These are phyloP conservation scores for Cyprinodon variegatus DNA, from an alignment of 2,113 vertebrate species.

Conservation along the genomic window DNA sequence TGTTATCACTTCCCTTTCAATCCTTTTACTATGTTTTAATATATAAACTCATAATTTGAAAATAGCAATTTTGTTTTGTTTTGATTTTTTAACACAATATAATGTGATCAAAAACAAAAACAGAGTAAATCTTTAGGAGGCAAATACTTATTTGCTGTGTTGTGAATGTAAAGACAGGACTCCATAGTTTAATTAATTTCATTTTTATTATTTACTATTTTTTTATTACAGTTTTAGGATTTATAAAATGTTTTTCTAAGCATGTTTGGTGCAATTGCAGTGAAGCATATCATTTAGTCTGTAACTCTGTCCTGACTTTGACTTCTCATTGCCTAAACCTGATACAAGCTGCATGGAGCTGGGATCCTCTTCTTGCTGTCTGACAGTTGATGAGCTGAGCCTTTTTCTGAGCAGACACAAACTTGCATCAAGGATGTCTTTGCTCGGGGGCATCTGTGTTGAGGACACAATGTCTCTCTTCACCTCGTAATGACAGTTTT, in stretches of 20 bases:
- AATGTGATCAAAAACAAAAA: no score
- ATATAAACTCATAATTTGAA: no score
- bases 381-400: slow-evolving; percentile 45
- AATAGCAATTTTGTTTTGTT: no score
- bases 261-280: slow-evolving; percentile 31
- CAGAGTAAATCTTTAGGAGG: no score
- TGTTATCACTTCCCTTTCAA: no score
- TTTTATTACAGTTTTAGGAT: slow-evolving; percentile 45
- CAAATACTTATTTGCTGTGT: no score
- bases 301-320: slow-evolving; percentile 51
- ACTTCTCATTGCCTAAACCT: slow-evolving; percentile 55
- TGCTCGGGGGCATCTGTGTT: slow-evolving; percentile 40
- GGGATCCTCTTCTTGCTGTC: slow-evolving; percentile 18
- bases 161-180: no score
- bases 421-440: slow-evolving; percentile 36
- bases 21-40: no score
- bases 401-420: slow-evolving; percentile 29
- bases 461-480: slow-evolving; percentile 27
- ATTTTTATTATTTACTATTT: neutral
- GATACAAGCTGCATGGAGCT: slow-evolving; percentile 23
- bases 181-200: no score
- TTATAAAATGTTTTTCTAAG: slow-evolving; percentile 33
- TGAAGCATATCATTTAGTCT: slow-evolving; percentile 9
- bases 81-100: no score
- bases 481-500: slow-evolving; percentile 53